These are phyloP conservation scores for Aethes cnicana DNA, from an alignment of 2,888 invertebrate genomes.

Conservation along the genomic window DNA sequence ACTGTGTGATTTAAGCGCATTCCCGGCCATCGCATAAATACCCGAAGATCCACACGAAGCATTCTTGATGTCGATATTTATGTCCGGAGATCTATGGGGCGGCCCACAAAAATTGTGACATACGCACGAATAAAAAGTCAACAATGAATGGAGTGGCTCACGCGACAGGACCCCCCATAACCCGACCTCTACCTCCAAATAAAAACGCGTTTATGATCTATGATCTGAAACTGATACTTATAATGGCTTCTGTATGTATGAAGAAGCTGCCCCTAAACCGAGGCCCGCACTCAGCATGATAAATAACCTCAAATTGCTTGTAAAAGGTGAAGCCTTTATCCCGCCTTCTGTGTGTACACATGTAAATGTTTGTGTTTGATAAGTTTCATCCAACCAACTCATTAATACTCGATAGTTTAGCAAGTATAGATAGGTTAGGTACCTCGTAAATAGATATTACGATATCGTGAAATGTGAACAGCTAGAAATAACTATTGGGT, in stretches of 20 bases:
- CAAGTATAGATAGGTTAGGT: neutral
- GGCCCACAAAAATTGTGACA: constrained; percentile 71
- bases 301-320: constrained; percentile 79
- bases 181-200: constrained; percentile 58
- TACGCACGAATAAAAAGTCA: constrained; percentile 70
- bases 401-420: constrained; percentile 13
- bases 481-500: constrained; percentile 16
- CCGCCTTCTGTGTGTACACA: constrained; percentile 61
- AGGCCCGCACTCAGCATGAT: constrained; percentile 60
- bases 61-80: constrained; percentile 68
- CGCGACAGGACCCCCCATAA: constrained; percentile 72
- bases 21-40: constrained; percentile 60
- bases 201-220: constrained; percentile 80
- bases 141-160: constrained; percentile 65
- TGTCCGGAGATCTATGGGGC: constrained; percentile 56
- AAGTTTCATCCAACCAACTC: constrained; percentile 38
- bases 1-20: constrained; percentile 69
- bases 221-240: constrained; percentile 82
- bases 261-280: constrained; percentile 72
- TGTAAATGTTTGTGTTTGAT: constrained; percentile 68
- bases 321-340: constrained; percentile 76
- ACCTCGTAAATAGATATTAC: constrained; percentile 11
- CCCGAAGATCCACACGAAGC: constrained; percentile 56
- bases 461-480: constrained; percentile 11
- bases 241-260: constrained; percentile 82